Base-by-base conservation (phyloP, 2,113 vertebrate genomes). In the Ramphastos sulfuratus region DNA sequence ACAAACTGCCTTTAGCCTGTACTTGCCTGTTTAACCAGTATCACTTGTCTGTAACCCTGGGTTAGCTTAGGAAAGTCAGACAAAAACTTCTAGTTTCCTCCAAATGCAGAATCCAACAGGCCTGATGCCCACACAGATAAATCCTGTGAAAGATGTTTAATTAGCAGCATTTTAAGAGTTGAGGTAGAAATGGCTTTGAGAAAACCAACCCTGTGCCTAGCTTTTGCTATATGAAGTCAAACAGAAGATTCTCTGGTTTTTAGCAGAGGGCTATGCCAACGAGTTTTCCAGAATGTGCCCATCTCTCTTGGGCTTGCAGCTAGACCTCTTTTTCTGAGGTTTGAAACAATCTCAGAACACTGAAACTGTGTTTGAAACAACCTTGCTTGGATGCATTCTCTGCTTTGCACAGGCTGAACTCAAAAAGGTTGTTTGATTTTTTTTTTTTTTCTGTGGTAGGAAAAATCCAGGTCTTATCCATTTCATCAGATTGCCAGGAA, bases 61-160 rank as follows among this genome's bases (percentile, higher is more conserved):
- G 7, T 60, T 71, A n/a, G 13, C 33, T 87, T 87, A 58, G 59
- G 74, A 79, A 82, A 90, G 60, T 50, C 33, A 39, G 18, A 42
- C 17, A 65, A 85, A 92, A 80, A 1, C 48, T 67, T 74, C 67
- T 27, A 4, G 2, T 58, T 82, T 65, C 54, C 37, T 67, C 28
- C 61, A 74, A 75, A 65, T 0, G 13, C 5, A 82, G n/a, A 85
- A 77, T 73, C 37, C 37, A 54, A 63, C 24, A 42, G 30, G 3
- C 23, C 28, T 2, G 1, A 18, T 12, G 18, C 8, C 27, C 2
- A 2, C 21, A n/a, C 0, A 1, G 33, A 17, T 60, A 69, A 66
- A 37, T n/a, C 55, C 28, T 20, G 9, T 18, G 44, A 86, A 30
- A 64, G 7, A 39, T 24, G 18, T 80, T 94, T 67, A 73, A 50